Evolutionary conservation across 2,888 invertebrate genomes (phyloP).

Genomic region (Rotaria sp.): DNA sequence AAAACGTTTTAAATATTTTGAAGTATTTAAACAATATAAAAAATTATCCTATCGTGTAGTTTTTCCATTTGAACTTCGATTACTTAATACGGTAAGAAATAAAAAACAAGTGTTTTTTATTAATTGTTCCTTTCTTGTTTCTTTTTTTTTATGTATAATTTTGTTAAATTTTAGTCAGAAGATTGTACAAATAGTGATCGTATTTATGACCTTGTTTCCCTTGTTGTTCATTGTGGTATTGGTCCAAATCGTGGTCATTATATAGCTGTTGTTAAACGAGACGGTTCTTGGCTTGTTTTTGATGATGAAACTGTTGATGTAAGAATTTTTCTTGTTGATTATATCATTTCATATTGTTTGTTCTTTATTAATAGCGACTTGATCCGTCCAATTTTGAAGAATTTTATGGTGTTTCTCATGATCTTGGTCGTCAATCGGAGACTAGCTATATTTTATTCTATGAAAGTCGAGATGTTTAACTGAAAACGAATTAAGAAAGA

Average conservation of each 20-base stretch:
- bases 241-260: conserved; percentile 98
- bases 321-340: conserved; percentile 57
- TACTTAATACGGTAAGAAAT: conserved; percentile 82
- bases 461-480: conserved; percentile 33
- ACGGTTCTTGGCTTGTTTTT: conserved; percentile 96
- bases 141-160: not conserved
- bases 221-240: conserved; percentile 97
- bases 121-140: not conserved
- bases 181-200: conserved; percentile 96
- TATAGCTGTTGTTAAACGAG: conserved; percentile 97
- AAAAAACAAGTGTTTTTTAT: conserved; percentile 49
- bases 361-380: conserved; percentile 4
- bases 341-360: not conserved
- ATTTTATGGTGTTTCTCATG: conserved; percentile 95
- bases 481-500: too few relatives aligned
- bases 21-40: conserved; percentile 93
- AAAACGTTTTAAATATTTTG: conserved; percentile 85
- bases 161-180: conserved; percentile 77
- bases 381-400: conserved; percentile 70
- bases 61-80: conserved; percentile 88
- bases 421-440: conserved; percentile 96
- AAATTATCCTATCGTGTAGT: conserved; percentile 98
- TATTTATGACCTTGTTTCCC: conserved; percentile 93
- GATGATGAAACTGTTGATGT: conserved; percentile 99
- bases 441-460: conserved; percentile 99